Evolutionary conservation across 2,888 invertebrate species (phyloP), one percentile per base, ranked within the genome.

Genomic region (Spodoptera exigua): DNA sequence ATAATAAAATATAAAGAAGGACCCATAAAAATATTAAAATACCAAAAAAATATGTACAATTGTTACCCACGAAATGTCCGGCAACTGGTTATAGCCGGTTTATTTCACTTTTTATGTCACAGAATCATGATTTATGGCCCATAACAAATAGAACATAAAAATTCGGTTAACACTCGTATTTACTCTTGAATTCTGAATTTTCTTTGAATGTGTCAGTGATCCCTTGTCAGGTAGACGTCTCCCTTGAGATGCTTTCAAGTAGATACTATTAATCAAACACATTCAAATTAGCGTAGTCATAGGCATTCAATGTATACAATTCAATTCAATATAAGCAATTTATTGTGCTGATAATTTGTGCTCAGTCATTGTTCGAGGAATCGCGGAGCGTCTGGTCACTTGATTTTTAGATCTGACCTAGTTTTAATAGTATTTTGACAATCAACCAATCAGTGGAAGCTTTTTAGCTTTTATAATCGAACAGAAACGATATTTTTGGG

Each of bases 101-200:
- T 57, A 66, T 72, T 71, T 65, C 60, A 63, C 51, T 65, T 69
- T 75, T 72, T 63, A 70, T 61, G 56, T 59, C 46, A 47, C 48
- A 27, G 41, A 59, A 63, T 61, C 44, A 65, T 65, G 56, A 63
- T 65, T 74, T 72, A 74, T 63, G 39, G 36, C 39, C 35, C 51
- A 65, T 69, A 72, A 62, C 62, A 65, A 54, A 65, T 55, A 39
- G 18, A 60, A 62, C 44, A 70, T 67, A 57, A 62, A 69, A 72
- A 43, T 52, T 64, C 12, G 37, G 45, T 18, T 49, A 61, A 35
- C 48, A 52, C 47, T 61, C 49, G 56, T 68, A 72, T 72, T 72
- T 61, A 51, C 59, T 51, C 41, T 61, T 53, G 47, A 54, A 54
- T 59, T 54, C 7, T 12, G 40, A 52, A 27, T 61, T 52, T 55